Base-by-base conservation (phyloP, 2,113 vertebrate species). In the Phasianus colchicus region DNA sequence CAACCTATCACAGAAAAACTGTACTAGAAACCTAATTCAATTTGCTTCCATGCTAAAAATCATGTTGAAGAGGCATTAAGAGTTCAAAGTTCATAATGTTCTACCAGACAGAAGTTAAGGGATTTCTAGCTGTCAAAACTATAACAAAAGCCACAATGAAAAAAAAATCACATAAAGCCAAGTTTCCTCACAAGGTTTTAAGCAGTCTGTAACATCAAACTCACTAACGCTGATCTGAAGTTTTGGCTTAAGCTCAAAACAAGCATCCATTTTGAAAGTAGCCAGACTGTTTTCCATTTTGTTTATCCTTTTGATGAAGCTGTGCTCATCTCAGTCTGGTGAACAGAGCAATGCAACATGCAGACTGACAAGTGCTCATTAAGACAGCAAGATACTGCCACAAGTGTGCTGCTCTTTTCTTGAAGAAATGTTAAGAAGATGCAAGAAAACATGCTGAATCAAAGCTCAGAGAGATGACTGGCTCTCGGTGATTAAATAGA, bases 21-120 rank as follows among this genome's bases (percentile, higher is more conserved):
- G 19, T 93, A 92, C 82, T 54, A 89, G 71, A 73, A 81, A 69
- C 12, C 36, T 69, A 65, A 82, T 34, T 85, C 85, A 45, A 60
- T 69, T 92, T 82, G 8, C 21, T 91, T 90, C 48, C 95, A 95
- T 94, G 90, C 93, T 91, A 84, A 86, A 95, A 95, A 58, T 72
- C 30, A 61, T 83, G 69, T n/a, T 81, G 22, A 79, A 77, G 83
- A 81, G 40, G 76, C 85, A 81, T 83, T 67, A 86, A 90, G 81
- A 50, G 6, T 52, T 65, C 47, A 42, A 64, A 71, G 75, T 89
- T 64, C 61, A 40, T 64, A 64, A 40, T 29, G 61, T 40, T 64
- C 61, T 64, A 64, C 25, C 38, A 64, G 61, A 18, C 61, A 19
- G 17, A 64, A 40, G 38, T 29, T 64, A 29, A 64, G 40, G 12